phyloP scores from a whole-genome alignment of 2,797 vertebrate species.

The Podarcis siculus region DNA sequence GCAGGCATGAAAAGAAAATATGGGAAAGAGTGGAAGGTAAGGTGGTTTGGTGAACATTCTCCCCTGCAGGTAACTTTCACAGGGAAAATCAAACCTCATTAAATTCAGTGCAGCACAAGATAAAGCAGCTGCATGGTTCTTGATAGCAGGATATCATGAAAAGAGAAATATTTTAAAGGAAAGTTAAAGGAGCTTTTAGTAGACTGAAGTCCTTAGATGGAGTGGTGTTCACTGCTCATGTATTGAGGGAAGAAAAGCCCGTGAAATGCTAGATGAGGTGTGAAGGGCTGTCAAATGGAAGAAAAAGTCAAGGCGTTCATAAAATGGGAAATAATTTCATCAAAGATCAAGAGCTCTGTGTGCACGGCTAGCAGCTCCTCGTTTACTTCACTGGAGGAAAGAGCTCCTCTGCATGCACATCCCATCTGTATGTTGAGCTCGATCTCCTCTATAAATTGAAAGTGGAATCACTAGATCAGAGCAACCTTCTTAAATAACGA shows the following conservation, averaged over 20 bases:
- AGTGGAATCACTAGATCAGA: background rate
- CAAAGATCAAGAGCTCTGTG: background rate
- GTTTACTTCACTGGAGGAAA: background rate
- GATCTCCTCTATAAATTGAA: background rate
- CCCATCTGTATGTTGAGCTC: background rate
- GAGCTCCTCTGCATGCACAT: background rate
- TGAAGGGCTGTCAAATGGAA: background rate
- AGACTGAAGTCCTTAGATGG: background rate
- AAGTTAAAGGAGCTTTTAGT: slow-evolving; percentile 38
- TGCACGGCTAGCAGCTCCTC: background rate
- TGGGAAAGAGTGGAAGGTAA: background rate
- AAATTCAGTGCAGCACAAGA: background rate
- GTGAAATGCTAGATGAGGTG: background rate
- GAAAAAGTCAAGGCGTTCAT: background rate
- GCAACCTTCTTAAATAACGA: background rate
- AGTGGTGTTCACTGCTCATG: slow-evolving; percentile 20
- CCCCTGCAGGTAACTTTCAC: background rate
- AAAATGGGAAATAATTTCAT: background rate
- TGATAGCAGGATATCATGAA: slow-evolving; percentile 27
- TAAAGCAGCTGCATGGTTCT: slow-evolving; percentile 46
- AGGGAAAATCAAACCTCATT: background rate
- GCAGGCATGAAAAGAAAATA: background rate
- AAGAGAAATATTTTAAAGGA: slow-evolving; percentile 21
- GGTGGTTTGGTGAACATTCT: background rate
- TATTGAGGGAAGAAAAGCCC: background rate